phyloP scores from a whole-genome alignment of 2,888 invertebrate species.

The Plebejus anna region DNA sequence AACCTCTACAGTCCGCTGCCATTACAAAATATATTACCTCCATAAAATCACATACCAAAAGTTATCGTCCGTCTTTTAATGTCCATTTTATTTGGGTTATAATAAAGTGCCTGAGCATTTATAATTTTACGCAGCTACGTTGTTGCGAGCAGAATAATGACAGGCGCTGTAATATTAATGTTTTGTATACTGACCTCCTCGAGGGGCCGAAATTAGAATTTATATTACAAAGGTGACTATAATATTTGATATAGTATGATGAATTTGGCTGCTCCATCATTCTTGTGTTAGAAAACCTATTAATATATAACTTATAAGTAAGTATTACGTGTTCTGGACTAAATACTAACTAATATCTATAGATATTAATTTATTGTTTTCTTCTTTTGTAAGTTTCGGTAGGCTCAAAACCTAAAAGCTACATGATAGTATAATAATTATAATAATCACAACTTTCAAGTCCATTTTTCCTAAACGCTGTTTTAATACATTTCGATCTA shows the following conservation, averaged over 20 bases:
- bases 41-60: slow-evolving; percentile 15
- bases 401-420: too few relatives aligned
- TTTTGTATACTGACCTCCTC: neutral
- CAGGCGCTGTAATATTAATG: slow-evolving; percentile 12
- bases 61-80: slow-evolving; percentile 19
- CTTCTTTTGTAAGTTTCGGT: too few relatives aligned
- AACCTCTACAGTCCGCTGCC: neutral
- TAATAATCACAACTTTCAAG: too few relatives aligned
- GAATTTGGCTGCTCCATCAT: too few relatives aligned
- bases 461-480: too few relatives aligned
- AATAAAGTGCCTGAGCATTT: slow-evolving; percentile 25
- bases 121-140: neutral
- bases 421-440: too few relatives aligned
- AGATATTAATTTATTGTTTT: too few relatives aligned
- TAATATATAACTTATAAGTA: neutral
- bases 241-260: neutral
- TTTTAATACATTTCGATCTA: too few relatives aligned
- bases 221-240: neutral
- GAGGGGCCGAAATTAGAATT: neutral
- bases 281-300: too few relatives aligned
- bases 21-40: slow-evolving; percentile 15
- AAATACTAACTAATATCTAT: too few relatives aligned
- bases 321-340: neutral
- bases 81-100: slow-evolving; percentile 25
- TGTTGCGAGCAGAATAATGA: neutral